Evolutionary conservation across 1,140 invertebrate species (phyloP).

Genomic region (Triops longicaudatus): DNA sequence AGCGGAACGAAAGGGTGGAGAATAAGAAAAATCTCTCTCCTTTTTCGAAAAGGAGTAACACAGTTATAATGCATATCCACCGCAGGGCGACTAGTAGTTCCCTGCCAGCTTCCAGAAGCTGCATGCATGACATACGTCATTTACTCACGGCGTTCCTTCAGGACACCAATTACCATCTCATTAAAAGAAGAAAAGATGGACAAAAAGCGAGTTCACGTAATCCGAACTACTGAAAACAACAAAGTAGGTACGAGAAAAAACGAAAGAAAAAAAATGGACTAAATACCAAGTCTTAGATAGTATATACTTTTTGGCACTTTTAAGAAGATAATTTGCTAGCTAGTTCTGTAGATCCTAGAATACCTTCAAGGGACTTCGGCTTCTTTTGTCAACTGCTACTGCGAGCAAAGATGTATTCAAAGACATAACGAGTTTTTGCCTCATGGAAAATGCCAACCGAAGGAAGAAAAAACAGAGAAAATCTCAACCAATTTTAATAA

Average conservation of each 20-base stretch:
- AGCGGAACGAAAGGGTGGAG: conserved; percentile 4
- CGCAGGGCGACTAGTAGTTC: not conserved
- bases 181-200: not conserved
- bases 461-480: not conserved
- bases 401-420: not conserved
- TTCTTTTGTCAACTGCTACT: conserved; percentile 4
- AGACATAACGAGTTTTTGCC: not conserved
- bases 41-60: too few species aligned
- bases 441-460: not conserved
- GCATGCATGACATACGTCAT: not conserved
- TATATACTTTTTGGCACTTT: not conserved
- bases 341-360: not conserved
- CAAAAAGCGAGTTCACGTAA: not conserved
- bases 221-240: not conserved
- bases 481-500: not conserved
- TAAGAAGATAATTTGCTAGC: not conserved
- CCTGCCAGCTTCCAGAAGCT: conserved; percentile 4
- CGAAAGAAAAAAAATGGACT: too few species aligned
- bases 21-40: not conserved
- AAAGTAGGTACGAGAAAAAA: not conserved
- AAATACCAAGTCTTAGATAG: too few species aligned
- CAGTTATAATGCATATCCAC: too few species aligned
- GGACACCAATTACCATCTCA: conserved; percentile 11
- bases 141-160: not conserved
- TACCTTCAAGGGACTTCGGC: not conserved